Evolutionary conservation across 2,113 vertebrate species (phyloP).

Genomic region (Crotophaga sulcirostris): DNA sequence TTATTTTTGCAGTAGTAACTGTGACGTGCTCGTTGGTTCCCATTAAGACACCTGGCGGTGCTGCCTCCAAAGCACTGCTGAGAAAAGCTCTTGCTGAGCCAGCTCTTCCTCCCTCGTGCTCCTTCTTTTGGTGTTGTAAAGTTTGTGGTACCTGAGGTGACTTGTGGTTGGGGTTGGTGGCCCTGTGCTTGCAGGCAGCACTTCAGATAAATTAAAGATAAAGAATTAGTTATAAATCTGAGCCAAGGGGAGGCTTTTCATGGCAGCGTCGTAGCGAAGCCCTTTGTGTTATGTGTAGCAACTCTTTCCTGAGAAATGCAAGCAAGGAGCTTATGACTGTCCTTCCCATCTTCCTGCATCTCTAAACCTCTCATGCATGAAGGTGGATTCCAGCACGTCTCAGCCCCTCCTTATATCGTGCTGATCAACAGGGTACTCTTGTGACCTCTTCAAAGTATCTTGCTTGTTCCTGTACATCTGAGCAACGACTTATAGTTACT

Average conservation of each 20-base stretch:
- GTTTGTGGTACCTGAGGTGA: neutral
- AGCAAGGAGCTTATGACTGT: neutral
- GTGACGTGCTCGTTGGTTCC: neutral
- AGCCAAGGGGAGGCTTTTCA: neutral
- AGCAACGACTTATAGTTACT: neutral
- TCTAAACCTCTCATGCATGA: neutral
- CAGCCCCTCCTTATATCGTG: neutral
- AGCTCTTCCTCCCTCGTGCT: neutral
- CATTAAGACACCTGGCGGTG: neutral
- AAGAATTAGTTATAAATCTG: neutral
- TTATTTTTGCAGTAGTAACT: neutral
- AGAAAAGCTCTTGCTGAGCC: neutral
- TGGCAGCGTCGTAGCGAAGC: neutral
- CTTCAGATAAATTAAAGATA: neutral
- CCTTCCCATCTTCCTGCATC: neutral
- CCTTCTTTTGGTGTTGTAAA: rapidly evolving
- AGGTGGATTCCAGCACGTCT: neutral
- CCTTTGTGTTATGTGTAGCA: neutral
- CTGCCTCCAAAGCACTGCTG: neutral
- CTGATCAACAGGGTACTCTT: neutral
- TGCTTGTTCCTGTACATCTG: neutral
- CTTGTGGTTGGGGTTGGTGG: rapidly evolving
- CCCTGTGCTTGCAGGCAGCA: neutral
- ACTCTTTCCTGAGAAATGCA: neutral
- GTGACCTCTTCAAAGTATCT: neutral